Conservation (phyloP, 2,797 vertebrate species). For the Xenentodon cancila region DNA sequence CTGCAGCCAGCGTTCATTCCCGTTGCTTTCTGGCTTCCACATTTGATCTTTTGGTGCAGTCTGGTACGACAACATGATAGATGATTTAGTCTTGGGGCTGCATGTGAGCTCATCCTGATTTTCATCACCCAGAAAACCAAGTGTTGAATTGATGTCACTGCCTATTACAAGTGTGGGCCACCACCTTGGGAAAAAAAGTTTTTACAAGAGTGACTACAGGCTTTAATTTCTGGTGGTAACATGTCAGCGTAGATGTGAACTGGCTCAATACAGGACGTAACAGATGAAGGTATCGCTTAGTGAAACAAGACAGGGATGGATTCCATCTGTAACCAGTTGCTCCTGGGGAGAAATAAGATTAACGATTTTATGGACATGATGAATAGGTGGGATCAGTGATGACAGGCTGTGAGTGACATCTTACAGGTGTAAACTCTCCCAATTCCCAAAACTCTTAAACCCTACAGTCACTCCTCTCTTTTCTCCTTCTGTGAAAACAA, state of each 20-base stretch:
- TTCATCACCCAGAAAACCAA: constrained; percentile 63
- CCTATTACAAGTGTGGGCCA: constrained; percentile 34
- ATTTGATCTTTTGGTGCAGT: constrained; percentile 65
- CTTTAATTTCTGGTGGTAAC: constrained; percentile 57
- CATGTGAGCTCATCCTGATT: constrained; percentile 55
- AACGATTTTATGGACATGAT: constrained; percentile 83
- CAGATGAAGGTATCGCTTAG: constrained; percentile 54
- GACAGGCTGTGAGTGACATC: constrained; percentile 83
- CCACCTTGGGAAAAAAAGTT: constrained; percentile 29
- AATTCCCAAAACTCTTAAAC: constrained; percentile 59
- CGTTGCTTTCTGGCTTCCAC: constrained; percentile 63
- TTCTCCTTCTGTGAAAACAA: constrained; percentile 55
- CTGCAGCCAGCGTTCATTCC: constrained; percentile 66
- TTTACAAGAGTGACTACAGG: constrained; percentile 24
- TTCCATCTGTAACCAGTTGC: constrained; percentile 74
- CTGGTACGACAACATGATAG: constrained; percentile 72
- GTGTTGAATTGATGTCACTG: constrained; percentile 53
- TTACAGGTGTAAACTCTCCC: constrained; percentile 78
- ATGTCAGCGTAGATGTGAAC: constrained; percentile 43
- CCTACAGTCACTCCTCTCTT: constrained; percentile 27
- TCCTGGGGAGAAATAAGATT: constrained; percentile 72
- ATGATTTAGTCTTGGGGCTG: constrained; percentile 65
- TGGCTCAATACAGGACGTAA: constrained; percentile 28
- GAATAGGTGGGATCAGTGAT: constrained; percentile 76
- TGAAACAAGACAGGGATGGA: constrained; percentile 48